phyloP scores from a whole-genome alignment of 1,140 invertebrate species.

The Orchestia grillus region DNA sequence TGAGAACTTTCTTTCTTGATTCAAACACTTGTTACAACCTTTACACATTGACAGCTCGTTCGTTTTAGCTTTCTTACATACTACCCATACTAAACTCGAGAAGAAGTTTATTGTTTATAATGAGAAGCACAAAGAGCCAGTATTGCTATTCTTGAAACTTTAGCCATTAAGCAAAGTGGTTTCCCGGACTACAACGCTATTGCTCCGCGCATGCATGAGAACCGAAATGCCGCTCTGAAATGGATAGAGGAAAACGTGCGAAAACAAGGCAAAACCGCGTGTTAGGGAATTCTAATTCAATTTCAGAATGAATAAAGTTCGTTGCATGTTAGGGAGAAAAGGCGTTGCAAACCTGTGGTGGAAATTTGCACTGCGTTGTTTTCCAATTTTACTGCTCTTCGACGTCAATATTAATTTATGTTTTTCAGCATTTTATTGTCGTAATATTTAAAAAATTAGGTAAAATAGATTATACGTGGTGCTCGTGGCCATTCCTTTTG shows the following conservation, averaged over 20 bases:
- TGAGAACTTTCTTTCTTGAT: not conserved
- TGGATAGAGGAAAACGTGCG: not conserved
- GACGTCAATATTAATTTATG: no score
- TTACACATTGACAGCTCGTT: not conserved
- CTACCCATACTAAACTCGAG: not conserved
- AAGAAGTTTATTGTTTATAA: slow-evolving; percentile 3
- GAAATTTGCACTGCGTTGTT: not conserved
- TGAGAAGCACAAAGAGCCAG: not conserved
- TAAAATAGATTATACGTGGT: no score
- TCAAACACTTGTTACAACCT: not conserved
- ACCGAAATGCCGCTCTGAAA: not conserved
- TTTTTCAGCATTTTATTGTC: no score
- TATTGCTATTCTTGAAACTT: slow-evolving; percentile 1
- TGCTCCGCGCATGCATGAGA: not conserved
- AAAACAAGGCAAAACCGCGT: not conserved
- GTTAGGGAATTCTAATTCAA: not conserved
- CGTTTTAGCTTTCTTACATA: not conserved
- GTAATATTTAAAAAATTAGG: no score
- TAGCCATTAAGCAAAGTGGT: not conserved
- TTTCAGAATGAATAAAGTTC: not conserved
- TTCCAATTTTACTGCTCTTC: no score
- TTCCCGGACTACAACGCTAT: not conserved
- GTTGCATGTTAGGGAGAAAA: not conserved
- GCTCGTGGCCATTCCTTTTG: no score
- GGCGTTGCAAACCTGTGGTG: not conserved